These are phyloP conservation scores for Atlantisia rogersi DNA, from an alignment of 2,113 vertebrate species.

Conservation along the genomic window DNA sequence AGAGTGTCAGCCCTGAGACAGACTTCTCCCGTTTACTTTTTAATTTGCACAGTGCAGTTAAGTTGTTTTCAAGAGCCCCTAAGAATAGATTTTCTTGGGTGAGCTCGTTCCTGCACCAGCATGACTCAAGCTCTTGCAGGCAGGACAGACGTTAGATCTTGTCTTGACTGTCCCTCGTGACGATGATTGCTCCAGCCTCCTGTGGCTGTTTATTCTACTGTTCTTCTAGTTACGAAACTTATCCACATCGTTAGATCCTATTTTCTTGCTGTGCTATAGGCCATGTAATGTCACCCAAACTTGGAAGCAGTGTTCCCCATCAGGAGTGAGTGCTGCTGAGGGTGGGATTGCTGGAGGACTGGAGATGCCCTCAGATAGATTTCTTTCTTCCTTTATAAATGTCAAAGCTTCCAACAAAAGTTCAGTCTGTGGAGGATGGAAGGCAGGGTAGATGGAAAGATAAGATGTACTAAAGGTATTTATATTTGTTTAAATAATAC, in stretches of 20 bases:
- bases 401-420: neutral
- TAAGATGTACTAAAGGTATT: conserved; percentile 49
- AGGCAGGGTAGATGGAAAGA: conserved; percentile 11
- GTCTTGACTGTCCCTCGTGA: conserved; percentile 52
- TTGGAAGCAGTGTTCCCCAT: neutral
- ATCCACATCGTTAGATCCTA: conserved; percentile 25
- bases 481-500: conserved; percentile 58
- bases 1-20: neutral
- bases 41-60: neutral
- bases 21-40: neutral
- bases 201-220: conserved; percentile 41
- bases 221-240: conserved; percentile 40
- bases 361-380: neutral
- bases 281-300: conserved; percentile 28
- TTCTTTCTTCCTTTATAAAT: neutral
- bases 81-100: conserved; percentile 21
- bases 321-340: neutral
- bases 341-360: neutral
- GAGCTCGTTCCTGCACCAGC: conserved; percentile 26
- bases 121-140: conserved; percentile 35
- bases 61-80: conserved; percentile 22
- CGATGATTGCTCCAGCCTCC: conserved; percentile 28
- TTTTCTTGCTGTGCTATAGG: conserved; percentile 41
- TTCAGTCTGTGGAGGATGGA: conserved; percentile 26
- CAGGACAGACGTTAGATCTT: conserved; percentile 26